Conservation (phyloP, 1,140 invertebrate genomes). For the Drosophila takahashii region DNA sequence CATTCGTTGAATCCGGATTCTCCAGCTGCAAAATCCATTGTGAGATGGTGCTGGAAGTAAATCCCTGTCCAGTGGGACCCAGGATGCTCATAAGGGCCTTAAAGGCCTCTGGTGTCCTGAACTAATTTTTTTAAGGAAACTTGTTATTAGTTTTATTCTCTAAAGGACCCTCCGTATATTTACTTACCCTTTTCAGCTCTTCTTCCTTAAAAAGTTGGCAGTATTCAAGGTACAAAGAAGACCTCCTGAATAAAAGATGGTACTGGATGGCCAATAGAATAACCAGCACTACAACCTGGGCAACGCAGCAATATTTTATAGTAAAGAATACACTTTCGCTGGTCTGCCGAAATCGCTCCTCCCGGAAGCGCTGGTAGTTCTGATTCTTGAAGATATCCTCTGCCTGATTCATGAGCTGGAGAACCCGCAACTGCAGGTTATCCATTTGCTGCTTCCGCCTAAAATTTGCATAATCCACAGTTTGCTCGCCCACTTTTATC, state of each 20-base stretch:
- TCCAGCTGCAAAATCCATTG: not conserved
- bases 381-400: conserved; percentile 99
- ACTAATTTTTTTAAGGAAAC: not conserved
- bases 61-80: not conserved
- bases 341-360: conserved; percentile 97
- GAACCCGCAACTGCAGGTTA: conserved; percentile 96
- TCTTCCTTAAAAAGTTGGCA: not conserved
- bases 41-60: not conserved
- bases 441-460: conserved; percentile 97
- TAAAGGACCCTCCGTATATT: not conserved
- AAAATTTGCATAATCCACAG: conserved; percentile 94
- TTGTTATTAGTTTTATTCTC: not conserved
- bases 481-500: conserved; percentile 99
- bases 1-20: not conserved
- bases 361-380: conserved; percentile 99
- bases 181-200: conserved; percentile 3
- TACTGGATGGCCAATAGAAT: conserved; percentile 86
- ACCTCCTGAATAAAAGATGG: not conserved
- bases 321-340: conserved; percentile 98
- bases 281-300: conserved; percentile 95
- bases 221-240: not conserved
- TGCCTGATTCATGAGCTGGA: conserved; percentile 98
- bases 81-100: not conserved
- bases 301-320: conserved; percentile 98
- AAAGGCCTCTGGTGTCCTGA: conserved; percentile 5